Evolutionary conservation across 1,140 invertebrate genomes (phyloP), one percentile per base, ranked within the genome.

Genomic region (Anoplolepis gracilipes): DNA sequence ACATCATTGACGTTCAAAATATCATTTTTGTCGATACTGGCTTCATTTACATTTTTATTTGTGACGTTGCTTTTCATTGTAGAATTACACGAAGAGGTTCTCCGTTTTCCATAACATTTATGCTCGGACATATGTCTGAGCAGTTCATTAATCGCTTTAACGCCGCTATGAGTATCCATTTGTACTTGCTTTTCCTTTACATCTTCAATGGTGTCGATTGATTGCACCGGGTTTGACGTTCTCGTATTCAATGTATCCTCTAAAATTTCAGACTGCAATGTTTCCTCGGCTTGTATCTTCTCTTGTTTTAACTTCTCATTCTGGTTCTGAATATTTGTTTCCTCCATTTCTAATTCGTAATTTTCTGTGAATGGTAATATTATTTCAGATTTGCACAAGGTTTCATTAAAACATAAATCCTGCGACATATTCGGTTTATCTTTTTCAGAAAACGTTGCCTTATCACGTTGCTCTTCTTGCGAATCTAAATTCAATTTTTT

Each of bases 81-180:
- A 25, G 4, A 5, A 7, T 39, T 75, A 36, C 7, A n/a, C 1
- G 57, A 25, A 28, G 11, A 25, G 10, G 16, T 42, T 30, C 4
- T 57, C 3, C 39, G 11, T 46, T 64, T 42, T 30, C 7, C 36
- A 7, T 42, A 4, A 59, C 30, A 36, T 42, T 13, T 64, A 1
- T 28, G 33, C 13, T 59, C 55, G 8, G 22, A n/a, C 19, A 64
- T 25, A 4, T 28, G 16, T 22, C 4, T 22, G 5, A 77, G 39
- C 5, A 22, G 36, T 64, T 77, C 19, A 46, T 64, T 64, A 30
- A 30, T 77, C 0, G 28, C 28, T 46, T 46, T 64, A 77, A 77
- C 19, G 10, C 11, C 10, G 33, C 19, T 77, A 19, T 64, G 25
- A 33, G 36, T 64, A 16, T 57, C 53, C 25, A 46, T 8, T 42